phyloP scores from a whole-genome alignment of 1,140 invertebrate genomes.

The Aplysia californica region DNA sequence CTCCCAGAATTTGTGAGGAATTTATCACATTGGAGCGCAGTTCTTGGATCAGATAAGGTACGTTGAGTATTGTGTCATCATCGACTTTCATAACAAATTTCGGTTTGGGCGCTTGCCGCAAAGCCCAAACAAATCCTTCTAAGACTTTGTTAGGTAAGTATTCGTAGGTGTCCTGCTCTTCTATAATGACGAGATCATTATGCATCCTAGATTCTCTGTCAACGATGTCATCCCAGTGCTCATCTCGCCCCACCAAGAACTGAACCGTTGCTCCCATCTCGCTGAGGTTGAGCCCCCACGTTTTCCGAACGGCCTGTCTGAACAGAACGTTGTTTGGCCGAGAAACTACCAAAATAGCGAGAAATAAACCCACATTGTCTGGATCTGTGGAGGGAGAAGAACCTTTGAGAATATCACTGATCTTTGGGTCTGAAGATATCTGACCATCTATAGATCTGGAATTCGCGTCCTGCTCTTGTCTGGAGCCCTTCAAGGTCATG shows the following conservation, averaged over 20 bases:
- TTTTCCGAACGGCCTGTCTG: constrained; percentile 33
- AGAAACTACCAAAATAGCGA: constrained; percentile 23
- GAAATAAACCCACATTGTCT: not conserved
- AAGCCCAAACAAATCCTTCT: constrained; percentile 83
- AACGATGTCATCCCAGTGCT: constrained; percentile 60
- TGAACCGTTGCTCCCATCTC: not conserved
- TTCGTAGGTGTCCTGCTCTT: constrained; percentile 82
- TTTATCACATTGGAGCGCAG: constrained; percentile 29
- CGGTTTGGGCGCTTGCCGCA: constrained; percentile 74
- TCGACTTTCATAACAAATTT: constrained; percentile 70
- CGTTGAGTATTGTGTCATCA: constrained; percentile 72
- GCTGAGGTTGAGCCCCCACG: constrained; percentile 32
- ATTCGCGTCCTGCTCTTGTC: not conserved
- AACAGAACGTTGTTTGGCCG: constrained; percentile 21
- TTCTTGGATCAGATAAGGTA: constrained; percentile 44
- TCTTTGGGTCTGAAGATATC: not conserved
- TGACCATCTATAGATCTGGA: not conserved
- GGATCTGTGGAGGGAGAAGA: too few relatives aligned
- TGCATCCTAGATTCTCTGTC: constrained; percentile 73
- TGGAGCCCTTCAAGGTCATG: not conserved
- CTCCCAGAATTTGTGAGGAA: constrained; percentile 29
- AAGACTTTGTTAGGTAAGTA: constrained; percentile 90
- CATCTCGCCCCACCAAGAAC: constrained; percentile 30
- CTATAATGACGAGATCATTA: constrained; percentile 83
- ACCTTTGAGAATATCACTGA: not conserved